A percentile compares a stretch with the other conserved stretches of the same genome.
Evolutionary conservation across 2,113 vertebrate species (phyloP).

Genomic region (Chunga burmeisteri): DNA sequence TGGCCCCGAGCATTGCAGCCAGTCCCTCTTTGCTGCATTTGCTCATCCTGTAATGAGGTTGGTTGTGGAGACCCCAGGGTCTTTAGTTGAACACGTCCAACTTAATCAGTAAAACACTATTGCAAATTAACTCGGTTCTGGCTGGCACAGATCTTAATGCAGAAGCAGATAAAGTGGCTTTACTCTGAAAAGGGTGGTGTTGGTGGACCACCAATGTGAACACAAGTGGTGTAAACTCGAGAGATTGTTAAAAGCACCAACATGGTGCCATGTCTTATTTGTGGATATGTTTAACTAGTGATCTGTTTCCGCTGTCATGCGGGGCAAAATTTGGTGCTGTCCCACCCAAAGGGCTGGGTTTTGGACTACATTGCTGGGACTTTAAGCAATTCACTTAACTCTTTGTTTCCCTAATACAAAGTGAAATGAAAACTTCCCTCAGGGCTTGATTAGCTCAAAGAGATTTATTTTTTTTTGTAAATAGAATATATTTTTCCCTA

Average conservation of each 20-base stretch:
- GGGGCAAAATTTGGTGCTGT: background rate
- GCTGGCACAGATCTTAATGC: background rate
- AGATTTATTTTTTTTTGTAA: background rate
- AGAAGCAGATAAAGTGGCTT: background rate
- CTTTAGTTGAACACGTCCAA: background rate
- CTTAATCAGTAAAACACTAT: background rate
- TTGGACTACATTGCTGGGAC: accelerated
- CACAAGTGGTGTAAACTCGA: background rate
- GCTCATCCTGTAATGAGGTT: background rate
- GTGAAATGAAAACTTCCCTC: background rate
- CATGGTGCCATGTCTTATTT: background rate
- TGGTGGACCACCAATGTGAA: background rate
- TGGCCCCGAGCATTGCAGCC: background rate
- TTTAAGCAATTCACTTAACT: background rate
- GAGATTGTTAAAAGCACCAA: background rate
- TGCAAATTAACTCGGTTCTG: background rate
- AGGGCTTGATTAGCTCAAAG: background rate
- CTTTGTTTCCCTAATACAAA: background rate
- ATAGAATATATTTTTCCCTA: background rate
- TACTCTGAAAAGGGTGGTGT: background rate
- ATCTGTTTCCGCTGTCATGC: background rate
- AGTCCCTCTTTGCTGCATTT: background rate
- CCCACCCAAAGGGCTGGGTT: background rate
- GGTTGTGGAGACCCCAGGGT: background rate
- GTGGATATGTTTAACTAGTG: background rate